Base-by-base conservation (phyloP, 2,797 vertebrate species). In the Tokudaia muenninki region DNA sequence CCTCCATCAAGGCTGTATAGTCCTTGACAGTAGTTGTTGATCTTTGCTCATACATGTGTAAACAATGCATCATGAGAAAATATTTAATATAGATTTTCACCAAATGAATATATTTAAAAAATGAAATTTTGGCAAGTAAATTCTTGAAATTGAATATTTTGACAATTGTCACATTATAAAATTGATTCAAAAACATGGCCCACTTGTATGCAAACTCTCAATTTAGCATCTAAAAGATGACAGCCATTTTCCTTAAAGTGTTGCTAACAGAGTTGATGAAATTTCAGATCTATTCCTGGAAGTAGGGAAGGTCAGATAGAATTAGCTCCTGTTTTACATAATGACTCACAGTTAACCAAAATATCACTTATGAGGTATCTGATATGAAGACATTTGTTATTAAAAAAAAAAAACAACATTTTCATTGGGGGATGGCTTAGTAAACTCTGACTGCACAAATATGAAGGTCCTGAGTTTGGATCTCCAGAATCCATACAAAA, bases 71-170 rank as follows among this genome's bases (percentile, higher is more conserved):
- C 50, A 67, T 47, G 14, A 2, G 63, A 86, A 89, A 94, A 77
- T 22, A 77, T 50, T 77, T 63, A 57, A 44, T 55, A n/a, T 83
- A 74, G 3, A 80, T 65, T 65, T 65, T 87, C 6, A 74, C 34
- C 52, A 10, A 88, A 74, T 4, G 26, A 59, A 67, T 67, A 22
- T 16, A 22, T 16, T 79, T 31, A 77, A 84, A 90, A 44, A 70
- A 29, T 87, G 17, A 90, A 29, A 29, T 59, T 83, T 3, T 59
- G 17, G 24, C 44, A 90, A 29, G 5, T 3, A 70, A 19, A 26
- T 6, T 52, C 41, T 93, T 93, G 34, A 92, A 63, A 61, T 83
- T 67, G 65, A 29, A 7, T 37, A 70, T 82, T 90, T 87, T 44
- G 6, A 79, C 3, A 57, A 59, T 80, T 52, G 0, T 13, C 72